phyloP scores from a whole-genome alignment of 1,140 invertebrate genomes.

The Acromyrmex charruanus region DNA sequence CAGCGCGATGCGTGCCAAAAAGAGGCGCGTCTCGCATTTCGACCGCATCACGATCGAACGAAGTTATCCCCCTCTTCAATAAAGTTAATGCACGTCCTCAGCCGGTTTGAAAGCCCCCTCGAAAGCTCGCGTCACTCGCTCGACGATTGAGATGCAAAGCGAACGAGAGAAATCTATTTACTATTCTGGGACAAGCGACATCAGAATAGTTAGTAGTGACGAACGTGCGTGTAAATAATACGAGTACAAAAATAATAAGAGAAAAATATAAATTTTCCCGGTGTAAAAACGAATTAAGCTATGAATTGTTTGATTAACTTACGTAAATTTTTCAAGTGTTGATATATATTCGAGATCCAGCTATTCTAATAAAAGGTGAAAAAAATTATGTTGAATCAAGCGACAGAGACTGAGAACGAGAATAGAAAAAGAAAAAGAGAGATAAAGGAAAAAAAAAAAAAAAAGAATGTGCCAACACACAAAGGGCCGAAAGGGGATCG shows the following conservation, averaged over 20 bases:
- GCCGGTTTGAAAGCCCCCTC: constrained; percentile 51
- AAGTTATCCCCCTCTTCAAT: constrained; percentile 66
- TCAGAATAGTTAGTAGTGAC: constrained; percentile 25
- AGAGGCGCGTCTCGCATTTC: constrained; percentile 63
- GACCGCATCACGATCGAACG: constrained; percentile 60
- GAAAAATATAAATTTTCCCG: not conserved
- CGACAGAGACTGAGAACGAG: constrained; percentile 24
- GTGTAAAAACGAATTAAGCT: not conserved
- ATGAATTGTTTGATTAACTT: not conserved
- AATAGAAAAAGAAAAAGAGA: constrained; percentile 24
- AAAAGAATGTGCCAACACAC: not conserved
- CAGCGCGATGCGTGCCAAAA: constrained; percentile 52
- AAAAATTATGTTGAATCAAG: constrained; percentile 41
- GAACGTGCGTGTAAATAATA: not conserved
- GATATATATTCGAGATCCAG: not conserved
- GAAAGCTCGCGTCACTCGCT: constrained; percentile 37
- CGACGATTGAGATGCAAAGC: constrained; percentile 49
- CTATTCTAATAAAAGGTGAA: not conserved
- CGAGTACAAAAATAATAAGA: not conserved
- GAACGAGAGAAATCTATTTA: constrained; percentile 43
- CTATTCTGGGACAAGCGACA: constrained; percentile 38
- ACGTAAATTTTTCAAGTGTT: not conserved
- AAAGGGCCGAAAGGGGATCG: constrained; percentile 55
- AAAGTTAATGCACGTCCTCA: constrained; percentile 68
- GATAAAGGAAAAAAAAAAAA: constrained; percentile 18